These are phyloP conservation scores for Clarias platycephalus DNA, from an alignment of 2,797 vertebrate species.

Conservation along the genomic window DNA sequence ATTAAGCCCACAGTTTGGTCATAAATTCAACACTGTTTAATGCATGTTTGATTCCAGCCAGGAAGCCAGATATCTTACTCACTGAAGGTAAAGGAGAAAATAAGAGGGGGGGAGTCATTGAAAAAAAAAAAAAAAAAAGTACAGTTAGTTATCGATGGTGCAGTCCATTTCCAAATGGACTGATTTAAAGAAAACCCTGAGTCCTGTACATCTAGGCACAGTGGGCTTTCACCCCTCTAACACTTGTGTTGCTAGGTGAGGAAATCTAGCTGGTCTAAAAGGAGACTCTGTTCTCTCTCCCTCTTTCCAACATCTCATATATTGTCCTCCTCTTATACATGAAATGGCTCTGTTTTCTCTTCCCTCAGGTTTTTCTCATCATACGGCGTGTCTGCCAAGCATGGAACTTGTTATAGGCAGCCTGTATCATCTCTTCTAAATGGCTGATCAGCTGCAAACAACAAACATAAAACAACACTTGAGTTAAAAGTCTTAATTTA, in stretches of 20 bases:
- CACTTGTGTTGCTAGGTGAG: conserved; percentile 51
- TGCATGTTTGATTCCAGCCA: conserved; percentile 50
- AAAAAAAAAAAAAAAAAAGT: conserved; percentile 44
- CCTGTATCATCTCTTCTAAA: conserved; percentile 96
- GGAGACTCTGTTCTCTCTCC: conserved; percentile 35
- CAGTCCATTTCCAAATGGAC: conserved; percentile 62
- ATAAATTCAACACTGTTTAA: conserved; percentile 60
- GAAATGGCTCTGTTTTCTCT: conserved; percentile 3
- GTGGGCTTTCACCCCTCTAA: conserved; percentile 12
- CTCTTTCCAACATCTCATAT: conserved; percentile 2
- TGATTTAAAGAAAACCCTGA: conserved; percentile 60
- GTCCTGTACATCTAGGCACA: conserved; percentile 46
- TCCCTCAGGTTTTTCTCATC: conserved; percentile 93
- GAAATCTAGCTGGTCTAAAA: conserved; percentile 55
- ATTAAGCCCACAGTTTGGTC: conserved; percentile 69
- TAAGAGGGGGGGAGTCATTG: not conserved
- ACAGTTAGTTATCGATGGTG: conserved; percentile 67
- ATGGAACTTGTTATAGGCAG: conserved; percentile 95
- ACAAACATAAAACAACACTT: not conserved
- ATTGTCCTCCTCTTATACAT: conserved; percentile 54
- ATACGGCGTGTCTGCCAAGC: conserved; percentile 93
- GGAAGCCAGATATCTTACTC: conserved; percentile 53
- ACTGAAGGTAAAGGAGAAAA: conserved; percentile 52
- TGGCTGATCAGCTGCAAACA: conserved; percentile 86
- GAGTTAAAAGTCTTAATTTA: not conserved